Base-by-base conservation (phyloP, 2,888 invertebrate species). In the Omphaloscelis lunosa region DNA sequence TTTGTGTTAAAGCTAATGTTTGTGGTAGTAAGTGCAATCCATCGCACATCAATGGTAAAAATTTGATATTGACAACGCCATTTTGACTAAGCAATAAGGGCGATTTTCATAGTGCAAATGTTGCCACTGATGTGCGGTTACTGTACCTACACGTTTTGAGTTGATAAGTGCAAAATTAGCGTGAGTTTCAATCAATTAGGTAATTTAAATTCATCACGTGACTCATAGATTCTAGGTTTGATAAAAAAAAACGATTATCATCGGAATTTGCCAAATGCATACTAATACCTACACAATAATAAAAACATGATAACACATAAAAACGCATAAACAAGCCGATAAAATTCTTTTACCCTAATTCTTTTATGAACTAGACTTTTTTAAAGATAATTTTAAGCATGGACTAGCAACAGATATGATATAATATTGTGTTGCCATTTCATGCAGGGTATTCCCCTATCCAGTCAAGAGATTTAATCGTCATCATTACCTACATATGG, bases 231-330 rank as follows among this genome's bases (percentile, higher is more conserved):
- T 53, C 27, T 8, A 29, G 29, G 11, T 3, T 3, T 51, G 51
- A 67, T 59, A 41, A 17, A 20, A 17, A 76, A 63, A n/a, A 72
- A 29, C 48, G 23, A 48, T 82, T 53, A 73, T 39, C 12, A 66
- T 51, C 39, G 58, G n/a, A 53, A 65, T 61, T 72, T 39, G 6
- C 11, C 20, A 41, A 75, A 78, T 51, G 51, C 71, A 62, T 34
- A 34, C 34, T 34, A 34, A 34, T 34, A 34, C 53, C 23, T 20
- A 48, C 67, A 65, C 20, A 62, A 41, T 51, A 70, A 69, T 68
- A 78, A 69, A 73, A 72, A 72, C 34, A 71, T 20, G 77, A 71
- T 80, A 71, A 66, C 34, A 48, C n/a, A 0, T 39, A 7, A 34
- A 56, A 72, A n/a, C 39, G 51, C n/a, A 29, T 51, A 34, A 75